Percentiles rank a stretch among this genome's conserved stretches.
Conservation (phyloP, 2,113 vertebrate species). For the Cebus imitator region DNA sequence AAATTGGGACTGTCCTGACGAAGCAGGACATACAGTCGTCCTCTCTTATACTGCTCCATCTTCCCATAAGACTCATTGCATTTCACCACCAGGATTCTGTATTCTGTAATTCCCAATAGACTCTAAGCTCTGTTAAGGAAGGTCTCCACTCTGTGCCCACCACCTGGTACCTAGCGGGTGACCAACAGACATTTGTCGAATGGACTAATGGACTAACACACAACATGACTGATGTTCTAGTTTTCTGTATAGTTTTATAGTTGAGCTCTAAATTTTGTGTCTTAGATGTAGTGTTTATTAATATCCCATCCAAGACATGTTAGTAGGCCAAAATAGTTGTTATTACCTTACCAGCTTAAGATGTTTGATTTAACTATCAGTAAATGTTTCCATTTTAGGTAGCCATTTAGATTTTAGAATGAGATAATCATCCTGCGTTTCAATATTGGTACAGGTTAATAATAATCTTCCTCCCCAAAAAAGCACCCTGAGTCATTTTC, state of each 20-base stretch:
- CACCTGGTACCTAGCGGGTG: rapidly evolving
- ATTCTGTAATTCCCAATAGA: neutral
- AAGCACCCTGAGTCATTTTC: neutral
- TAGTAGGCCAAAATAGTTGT: neutral
- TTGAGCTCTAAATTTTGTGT: neutral
- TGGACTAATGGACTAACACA: neutral
- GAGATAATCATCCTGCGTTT: neutral
- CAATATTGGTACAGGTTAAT: neutral
- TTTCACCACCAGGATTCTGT: neutral
- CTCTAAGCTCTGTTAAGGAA: neutral
- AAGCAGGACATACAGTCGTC: neutral
- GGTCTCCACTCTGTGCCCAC: rapidly evolving
- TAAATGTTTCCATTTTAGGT: neutral
- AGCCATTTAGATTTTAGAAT: neutral
- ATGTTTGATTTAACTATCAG: neutral
- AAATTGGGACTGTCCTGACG: neutral
- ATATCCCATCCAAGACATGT: neutral
- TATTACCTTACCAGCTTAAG: neutral
- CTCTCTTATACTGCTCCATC: too few relatives aligned
- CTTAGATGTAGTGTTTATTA: neutral
- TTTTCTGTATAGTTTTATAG: neutral
- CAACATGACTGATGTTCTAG: neutral
- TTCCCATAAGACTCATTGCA: neutral
- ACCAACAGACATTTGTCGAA: too few relatives aligned
- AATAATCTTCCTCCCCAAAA: neutral